These are phyloP conservation scores for Bemisia tabaci DNA, from an alignment of 1,140 invertebrate genomes.

Conservation along the genomic window DNA sequence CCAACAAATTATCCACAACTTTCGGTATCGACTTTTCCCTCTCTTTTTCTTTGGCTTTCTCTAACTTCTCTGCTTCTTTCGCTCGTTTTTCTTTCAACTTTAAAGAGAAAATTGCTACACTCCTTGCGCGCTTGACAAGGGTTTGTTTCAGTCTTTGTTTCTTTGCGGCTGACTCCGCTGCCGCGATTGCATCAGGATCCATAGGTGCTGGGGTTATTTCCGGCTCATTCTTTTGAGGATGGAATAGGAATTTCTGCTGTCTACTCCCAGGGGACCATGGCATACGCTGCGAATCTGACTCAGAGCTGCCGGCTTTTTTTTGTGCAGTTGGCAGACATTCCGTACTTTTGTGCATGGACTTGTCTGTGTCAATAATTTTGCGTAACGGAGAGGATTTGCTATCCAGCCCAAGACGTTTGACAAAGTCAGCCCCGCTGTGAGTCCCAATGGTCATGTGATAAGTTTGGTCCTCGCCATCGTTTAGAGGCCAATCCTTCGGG, in stretches of 20 bases:
- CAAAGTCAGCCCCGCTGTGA: constrained; percentile 49
- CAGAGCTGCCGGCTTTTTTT: constrained; percentile 37
- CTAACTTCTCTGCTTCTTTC: constrained; percentile 44
- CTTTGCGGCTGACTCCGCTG: background rate
- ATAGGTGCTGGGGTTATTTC: constrained; percentile 29
- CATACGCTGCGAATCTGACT: constrained; percentile 40
- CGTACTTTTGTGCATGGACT: constrained; percentile 42
- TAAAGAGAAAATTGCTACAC: constrained; percentile 66
- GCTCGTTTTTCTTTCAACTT: constrained; percentile 60
- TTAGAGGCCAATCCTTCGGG: constrained; percentile 16
- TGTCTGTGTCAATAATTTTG: constrained; percentile 20
- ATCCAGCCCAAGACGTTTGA: background rate
- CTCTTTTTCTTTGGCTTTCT: constrained; percentile 22
- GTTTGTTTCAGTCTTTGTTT: constrained; percentile 42
- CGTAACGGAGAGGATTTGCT: background rate
- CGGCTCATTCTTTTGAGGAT: constrained; percentile 28
- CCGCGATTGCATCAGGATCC: background rate
- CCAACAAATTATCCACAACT: constrained; percentile 37
- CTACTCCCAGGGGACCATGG: constrained; percentile 29
- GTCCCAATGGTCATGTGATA: constrained; percentile 46
- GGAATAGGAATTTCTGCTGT: constrained; percentile 33
- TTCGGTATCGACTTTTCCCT: constrained; percentile 25
- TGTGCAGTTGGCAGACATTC: constrained; percentile 49
- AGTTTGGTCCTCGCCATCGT: constrained; percentile 17
- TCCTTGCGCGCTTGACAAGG: constrained; percentile 62